phyloP scores from a whole-genome alignment of 1,140 invertebrate genomes.

The Eupristina koningsbergeri region DNA sequence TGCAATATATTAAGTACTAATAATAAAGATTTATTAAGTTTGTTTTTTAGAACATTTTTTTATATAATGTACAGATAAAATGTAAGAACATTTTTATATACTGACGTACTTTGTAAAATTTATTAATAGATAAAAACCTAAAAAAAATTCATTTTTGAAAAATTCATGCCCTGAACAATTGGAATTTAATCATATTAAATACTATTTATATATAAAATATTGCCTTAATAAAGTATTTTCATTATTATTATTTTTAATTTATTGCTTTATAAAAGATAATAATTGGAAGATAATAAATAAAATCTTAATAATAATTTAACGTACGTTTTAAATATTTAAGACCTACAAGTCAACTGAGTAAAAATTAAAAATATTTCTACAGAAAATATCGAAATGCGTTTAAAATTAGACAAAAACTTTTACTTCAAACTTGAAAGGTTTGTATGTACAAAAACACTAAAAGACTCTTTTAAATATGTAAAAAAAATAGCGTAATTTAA shows the following conservation, averaged over 20 bases:
- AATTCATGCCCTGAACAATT: too few relatives aligned
- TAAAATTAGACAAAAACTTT: neutral
- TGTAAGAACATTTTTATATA: too few relatives aligned
- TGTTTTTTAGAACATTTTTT: too few relatives aligned
- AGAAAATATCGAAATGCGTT: neutral
- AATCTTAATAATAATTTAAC: neutral
- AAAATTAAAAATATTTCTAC: neutral
- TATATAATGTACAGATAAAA: too few relatives aligned
- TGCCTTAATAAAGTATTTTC: too few relatives aligned
- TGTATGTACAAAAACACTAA: constrained; percentile 22
- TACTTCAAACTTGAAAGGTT: neutral
- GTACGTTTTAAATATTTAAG: neutral
- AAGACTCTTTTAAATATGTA: constrained; percentile 26
- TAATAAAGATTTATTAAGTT: too few relatives aligned
- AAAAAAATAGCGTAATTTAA: constrained; percentile 35
- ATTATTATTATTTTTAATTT: neutral
- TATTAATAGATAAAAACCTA: too few relatives aligned
- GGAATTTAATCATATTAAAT: too few relatives aligned
- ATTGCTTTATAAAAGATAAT: neutral
- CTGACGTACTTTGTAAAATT: too few relatives aligned
- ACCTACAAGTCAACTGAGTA: neutral
- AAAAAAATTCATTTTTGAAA: too few relatives aligned
- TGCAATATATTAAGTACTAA: too few relatives aligned
- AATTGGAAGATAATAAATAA: neutral
- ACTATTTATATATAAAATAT: too few relatives aligned